phyloP scores from a whole-genome alignment of 2,113 vertebrate genomes.

The Barnardius zonarius region DNA sequence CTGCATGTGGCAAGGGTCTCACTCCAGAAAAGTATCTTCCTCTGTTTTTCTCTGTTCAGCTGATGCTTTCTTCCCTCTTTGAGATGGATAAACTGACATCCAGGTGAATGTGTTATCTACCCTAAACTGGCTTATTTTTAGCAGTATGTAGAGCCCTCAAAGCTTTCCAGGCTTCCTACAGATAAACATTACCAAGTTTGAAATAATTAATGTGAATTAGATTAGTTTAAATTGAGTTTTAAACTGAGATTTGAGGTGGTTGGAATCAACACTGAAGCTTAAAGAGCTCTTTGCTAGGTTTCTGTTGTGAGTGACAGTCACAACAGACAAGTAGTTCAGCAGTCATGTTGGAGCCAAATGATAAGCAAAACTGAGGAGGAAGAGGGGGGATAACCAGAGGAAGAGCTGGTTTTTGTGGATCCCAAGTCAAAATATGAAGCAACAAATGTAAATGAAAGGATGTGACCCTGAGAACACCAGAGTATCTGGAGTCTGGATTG shows the following conservation, averaged over 20 bases:
- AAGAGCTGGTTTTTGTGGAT: background rate
- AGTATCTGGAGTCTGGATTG: background rate
- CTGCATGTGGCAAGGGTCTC: background rate
- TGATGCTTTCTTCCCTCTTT: background rate
- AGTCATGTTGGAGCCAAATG: background rate
- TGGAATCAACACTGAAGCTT: background rate
- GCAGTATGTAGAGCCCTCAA: background rate
- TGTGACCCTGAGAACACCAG: background rate
- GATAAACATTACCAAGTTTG: background rate
- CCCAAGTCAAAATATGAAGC: background rate
- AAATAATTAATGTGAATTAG: background rate
- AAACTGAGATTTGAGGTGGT: background rate
- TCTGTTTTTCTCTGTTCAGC: background rate
- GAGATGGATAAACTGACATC: background rate
- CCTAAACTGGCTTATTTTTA: background rate
- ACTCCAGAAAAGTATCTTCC: background rate
- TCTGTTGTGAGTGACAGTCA: background rate
- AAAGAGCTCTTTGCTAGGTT: background rate
- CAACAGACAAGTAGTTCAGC: background rate
- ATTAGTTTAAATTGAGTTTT: background rate
- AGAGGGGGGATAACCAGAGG: background rate
- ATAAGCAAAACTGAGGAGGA: background rate
- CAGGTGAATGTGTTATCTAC: background rate
- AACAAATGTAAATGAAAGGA: background rate
- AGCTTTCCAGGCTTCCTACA: background rate